Base-by-base conservation (phyloP, 2,888 invertebrate species). In the Rutpela maculata region DNA sequence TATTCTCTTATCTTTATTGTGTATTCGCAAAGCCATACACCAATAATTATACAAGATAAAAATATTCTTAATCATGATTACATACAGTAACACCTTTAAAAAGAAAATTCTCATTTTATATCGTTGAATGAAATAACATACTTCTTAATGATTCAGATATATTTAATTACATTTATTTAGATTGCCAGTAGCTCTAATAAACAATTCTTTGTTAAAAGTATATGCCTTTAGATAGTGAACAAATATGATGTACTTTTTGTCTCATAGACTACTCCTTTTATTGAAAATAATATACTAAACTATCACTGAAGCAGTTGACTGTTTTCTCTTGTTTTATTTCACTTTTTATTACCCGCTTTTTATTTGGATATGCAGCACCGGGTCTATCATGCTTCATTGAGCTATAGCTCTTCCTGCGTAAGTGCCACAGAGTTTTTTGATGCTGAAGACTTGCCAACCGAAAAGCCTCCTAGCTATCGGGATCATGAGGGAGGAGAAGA, bases 371-470 rank as follows among this genome's bases (percentile, higher is more conserved):
- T 85, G 18, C 89, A 92, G 91, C 90, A 89, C 78, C 92, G 93
- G 78, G 92, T 91, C 68, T 92, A 94, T 84, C 92, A 92, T 80
- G 92, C 92, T 86, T 94, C 94, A 0, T 89, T 94, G 63, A 95
- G 95, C 87, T 94, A 94, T 89, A 95, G 95, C 86, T 95, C 95
- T 26, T 95, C 95, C 0, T 94, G 95, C 84, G 92, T 95, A 26
- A 94, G 94, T 76, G 94, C 94, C 0, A 94, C 94, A 0, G 95
- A 96, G 89, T 96, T 95, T 90, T 95, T 95, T 88, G 96, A 96
- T 89, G 96, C 96, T 0, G 95, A 95, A 86, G 95, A 95, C 82
- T 88, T 91, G 57, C 86, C 87, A 11, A 77, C 80, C 35, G 86
- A 85, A 38, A 80, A 80, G 22, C 69, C 74, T 56, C 55, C 74